A percentile compares a stretch with the other conserved stretches of the same genome.
phyloP scores from a whole-genome alignment of 2,113 vertebrate species.

The Himantopus leucocephalus region DNA sequence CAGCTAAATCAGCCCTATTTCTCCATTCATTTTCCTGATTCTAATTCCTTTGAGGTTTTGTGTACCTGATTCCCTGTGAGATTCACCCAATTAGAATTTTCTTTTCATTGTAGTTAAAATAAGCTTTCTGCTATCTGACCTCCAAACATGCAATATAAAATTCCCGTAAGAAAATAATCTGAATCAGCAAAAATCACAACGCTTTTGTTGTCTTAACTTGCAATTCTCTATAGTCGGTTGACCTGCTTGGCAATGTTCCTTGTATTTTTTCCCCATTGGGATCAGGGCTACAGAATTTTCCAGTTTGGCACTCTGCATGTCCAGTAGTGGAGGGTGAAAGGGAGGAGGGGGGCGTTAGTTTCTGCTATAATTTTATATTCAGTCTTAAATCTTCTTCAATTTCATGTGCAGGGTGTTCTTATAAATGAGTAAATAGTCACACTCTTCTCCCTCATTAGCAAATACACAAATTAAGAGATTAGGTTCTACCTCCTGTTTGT shows the following conservation, averaged over 20 bases:
- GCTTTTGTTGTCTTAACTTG: background rate
- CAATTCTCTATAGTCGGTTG: background rate
- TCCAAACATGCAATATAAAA: background rate
- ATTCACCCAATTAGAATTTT: background rate
- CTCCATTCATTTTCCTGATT: background rate
- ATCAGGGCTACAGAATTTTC: background rate
- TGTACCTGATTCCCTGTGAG: background rate
- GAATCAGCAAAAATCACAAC: background rate
- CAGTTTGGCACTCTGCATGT: background rate
- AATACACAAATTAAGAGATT: background rate
- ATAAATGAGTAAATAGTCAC: too few relatives aligned
- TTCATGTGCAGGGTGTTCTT: background rate
- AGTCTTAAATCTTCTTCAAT: background rate
- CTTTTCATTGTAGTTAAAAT: background rate
- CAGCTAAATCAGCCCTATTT: background rate
- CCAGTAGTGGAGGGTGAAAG: background rate
- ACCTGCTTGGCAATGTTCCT: background rate
- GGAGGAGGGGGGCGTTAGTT: background rate
- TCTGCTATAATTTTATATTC: background rate
- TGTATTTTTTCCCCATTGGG: background rate
- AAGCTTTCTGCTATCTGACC: background rate
- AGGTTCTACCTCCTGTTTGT: background rate
- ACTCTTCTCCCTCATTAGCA: background rate
- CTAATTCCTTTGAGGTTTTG: background rate
- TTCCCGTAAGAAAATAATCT: background rate